phyloP scores from a whole-genome alignment of 2,888 invertebrate species.

The Poecilobothrus nobilitatus region DNA sequence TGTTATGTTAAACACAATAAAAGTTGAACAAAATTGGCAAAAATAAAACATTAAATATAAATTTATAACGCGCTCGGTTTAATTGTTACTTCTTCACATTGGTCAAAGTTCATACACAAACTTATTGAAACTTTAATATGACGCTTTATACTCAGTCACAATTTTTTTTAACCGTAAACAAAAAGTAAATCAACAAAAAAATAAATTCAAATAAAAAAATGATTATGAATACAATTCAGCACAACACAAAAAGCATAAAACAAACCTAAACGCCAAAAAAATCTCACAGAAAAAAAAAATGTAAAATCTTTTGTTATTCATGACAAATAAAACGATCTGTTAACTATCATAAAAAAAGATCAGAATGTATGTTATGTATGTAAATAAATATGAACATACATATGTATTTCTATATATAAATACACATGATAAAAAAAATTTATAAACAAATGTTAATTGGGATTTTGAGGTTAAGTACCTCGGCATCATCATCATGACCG shows the following conservation, averaged over 20 bases:
- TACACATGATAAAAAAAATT: background rate
- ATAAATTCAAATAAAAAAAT: background rate
- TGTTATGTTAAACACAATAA: too few relatives aligned
- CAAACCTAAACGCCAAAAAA: background rate
- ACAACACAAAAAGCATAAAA: too few relatives aligned
- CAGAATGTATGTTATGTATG: background rate
- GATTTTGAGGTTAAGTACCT: constrained; percentile 1
- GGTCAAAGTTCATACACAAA: too few relatives aligned
- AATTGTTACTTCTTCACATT: too few relatives aligned
- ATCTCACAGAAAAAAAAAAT: background rate
- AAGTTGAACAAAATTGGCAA: too few relatives aligned
- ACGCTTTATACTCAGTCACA: background rate
- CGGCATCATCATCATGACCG: background rate
- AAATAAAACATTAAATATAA: too few relatives aligned
- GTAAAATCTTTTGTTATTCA: background rate
- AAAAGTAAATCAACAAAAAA: background rate
- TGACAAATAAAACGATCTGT: constrained; percentile 6
- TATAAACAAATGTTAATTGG: constrained; percentile 1
- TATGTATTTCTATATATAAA: background rate
- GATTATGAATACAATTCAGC: too few relatives aligned
- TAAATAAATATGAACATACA: background rate
- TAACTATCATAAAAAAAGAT: constrained; percentile 5
- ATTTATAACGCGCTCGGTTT: too few relatives aligned
- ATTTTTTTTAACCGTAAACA: background rate
- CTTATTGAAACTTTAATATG: too few relatives aligned